Percentiles rank a stretch among this genome's conserved stretches.
Conservation (phyloP, 2,797 vertebrate species). For the Muscicapa comitata region DNA sequence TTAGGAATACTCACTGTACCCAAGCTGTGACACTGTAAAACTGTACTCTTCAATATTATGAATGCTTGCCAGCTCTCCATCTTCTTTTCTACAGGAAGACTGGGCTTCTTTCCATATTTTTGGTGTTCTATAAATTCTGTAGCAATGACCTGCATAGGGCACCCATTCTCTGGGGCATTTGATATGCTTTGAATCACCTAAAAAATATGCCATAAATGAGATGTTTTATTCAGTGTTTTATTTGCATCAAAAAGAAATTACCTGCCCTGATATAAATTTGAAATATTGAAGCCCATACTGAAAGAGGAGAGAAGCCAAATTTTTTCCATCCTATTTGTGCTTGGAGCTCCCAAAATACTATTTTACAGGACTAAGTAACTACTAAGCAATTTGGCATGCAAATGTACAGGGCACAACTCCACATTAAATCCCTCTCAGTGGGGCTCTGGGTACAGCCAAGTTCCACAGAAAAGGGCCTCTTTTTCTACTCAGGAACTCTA, state of each 20-base stretch:
- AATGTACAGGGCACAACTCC: not conserved
- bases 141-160: slow-evolving; percentile 86
- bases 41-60: slow-evolving; percentile 90
- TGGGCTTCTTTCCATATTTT: slow-evolving; percentile 86
- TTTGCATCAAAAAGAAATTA: not conserved
- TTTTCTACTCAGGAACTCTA: not conserved
- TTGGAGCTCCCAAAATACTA: not conserved
- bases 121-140: slow-evolving; percentile 80
- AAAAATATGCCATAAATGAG: slow-evolving; percentile 1
- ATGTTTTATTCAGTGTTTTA: not conserved
- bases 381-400: not conserved
- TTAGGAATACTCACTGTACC: slow-evolving; percentile 82
- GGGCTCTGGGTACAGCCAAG: not conserved
- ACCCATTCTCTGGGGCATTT: slow-evolving; percentile 86
- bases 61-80: slow-evolving; percentile 87
- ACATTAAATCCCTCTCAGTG: not conserved
- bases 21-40: slow-evolving; percentile 88
- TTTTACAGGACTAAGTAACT: not conserved
- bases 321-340: not conserved
- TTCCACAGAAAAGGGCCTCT: not conserved
- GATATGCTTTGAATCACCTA: slow-evolving; percentile 71
- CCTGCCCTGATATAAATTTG: not conserved
- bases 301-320: not conserved
- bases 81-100: slow-evolving; percentile 84
- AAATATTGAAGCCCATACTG: not conserved